Base-by-base conservation (phyloP, 1,140 invertebrate species). In the Trichonephila inaurata region DNA sequence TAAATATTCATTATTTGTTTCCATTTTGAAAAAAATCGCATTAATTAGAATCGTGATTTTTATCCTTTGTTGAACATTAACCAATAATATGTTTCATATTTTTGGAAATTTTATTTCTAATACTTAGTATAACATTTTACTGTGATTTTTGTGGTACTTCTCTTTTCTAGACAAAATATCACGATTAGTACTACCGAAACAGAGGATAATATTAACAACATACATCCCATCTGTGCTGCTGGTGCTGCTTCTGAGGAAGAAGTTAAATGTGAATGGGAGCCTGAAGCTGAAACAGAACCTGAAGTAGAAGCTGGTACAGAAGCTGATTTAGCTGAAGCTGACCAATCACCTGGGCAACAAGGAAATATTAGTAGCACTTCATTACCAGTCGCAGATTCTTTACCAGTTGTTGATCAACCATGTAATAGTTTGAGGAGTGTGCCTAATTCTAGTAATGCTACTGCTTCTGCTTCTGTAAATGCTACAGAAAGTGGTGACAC, bases 331-430 rank as follows among this genome's bases (percentile, higher is more conserved):
- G 91, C 91, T 33, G 91, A 92, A 92, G 91, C 91, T 40, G 91
- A 92, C 61, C 91, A 92, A 44, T 92, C 91, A n/a, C 91, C 91
- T 61, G 91, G 91, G n/a, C 91, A 92, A 81, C 91, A 87, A 77
- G 91, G 91, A 87, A 77, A 21, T 77, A 33, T 66, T 66, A 60
- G 81, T 8, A 64, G 19, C 64, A 16, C 44, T 85, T 60, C 72
- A 1, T 18, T 77, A 18, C 24, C 62, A 61, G 51, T 18, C 40
- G 28, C n/a, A 19, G 85, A 72, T 60, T 28, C 28, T 12, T 87
- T 12, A 24, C 72, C 82, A 60, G 66, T 69, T n/a, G 85, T 69
- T n/a, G 85, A 92, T 72, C 85, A 83, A 64, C 19, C n/a, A 18
- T 24, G 21, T 24, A 69, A 19, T 28, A 4, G 66, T 24, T 28